Conservation (phyloP, 2,113 vertebrate species). For the Australoheros scitulus region DNA sequence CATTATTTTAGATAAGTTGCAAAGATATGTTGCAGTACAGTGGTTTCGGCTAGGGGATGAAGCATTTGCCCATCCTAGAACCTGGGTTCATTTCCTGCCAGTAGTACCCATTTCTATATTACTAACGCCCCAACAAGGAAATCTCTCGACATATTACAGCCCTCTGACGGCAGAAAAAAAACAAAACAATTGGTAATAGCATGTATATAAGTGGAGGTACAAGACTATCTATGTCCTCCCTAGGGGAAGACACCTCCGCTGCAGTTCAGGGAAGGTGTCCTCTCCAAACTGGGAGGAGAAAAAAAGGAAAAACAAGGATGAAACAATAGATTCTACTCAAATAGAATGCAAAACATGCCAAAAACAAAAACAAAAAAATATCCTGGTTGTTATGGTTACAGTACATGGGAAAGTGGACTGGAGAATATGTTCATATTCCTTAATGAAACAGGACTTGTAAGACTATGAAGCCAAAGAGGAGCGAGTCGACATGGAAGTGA, state of each 20-base stretch:
- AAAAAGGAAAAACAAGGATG: background rate
- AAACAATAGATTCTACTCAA: constrained; percentile 18
- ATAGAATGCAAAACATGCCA: background rate
- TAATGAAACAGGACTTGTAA: constrained; percentile 30
- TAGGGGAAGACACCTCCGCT: background rate
- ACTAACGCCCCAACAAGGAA: background rate
- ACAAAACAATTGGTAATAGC: background rate
- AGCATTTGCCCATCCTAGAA: background rate
- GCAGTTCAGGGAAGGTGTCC: background rate
- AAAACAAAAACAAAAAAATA: background rate
- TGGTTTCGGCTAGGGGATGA: background rate
- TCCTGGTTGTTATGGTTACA: constrained; percentile 62
- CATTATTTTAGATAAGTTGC: background rate
- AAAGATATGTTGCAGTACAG: background rate
- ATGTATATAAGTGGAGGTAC: background rate
- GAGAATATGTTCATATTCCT: constrained; percentile 42
- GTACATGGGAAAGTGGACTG: constrained; percentile 21
- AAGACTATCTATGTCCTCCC: constrained; percentile 4
- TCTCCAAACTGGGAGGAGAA: background rate
- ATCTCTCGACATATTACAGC: background rate
- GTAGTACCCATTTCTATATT: background rate
- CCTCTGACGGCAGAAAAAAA: background rate
- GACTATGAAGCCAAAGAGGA: constrained; percentile 23
- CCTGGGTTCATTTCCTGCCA: background rate
- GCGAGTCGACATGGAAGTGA: constrained; percentile 44